Percentiles rank a stretch among this genome's conserved stretches.
Conservation (phyloP, 2,888 invertebrate species). For the Hypomecis atomaria region DNA sequence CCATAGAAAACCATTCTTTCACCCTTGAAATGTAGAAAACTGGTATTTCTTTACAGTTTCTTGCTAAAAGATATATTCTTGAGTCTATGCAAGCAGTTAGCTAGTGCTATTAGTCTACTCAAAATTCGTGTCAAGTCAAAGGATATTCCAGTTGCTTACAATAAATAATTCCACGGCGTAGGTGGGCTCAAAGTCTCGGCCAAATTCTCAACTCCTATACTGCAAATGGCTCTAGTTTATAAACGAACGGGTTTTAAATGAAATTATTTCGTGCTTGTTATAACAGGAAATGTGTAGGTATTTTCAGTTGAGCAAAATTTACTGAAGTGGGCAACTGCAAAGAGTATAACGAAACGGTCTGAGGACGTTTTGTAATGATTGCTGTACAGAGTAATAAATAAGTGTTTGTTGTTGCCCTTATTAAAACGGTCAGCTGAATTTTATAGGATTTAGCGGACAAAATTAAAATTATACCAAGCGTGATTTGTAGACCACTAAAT, state of each 20-base stretch:
- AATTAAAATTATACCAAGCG: too few species aligned
- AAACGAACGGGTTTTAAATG: conserved; percentile 29
- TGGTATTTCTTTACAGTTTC: too few species aligned
- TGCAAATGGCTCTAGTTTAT: conserved; percentile 33
- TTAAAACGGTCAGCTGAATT: too few species aligned
- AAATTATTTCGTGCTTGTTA: conserved; percentile 13
- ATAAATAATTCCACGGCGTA: not conserved
- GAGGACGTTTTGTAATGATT: not conserved
- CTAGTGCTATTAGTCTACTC: too few species aligned
- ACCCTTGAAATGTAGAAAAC: too few species aligned
- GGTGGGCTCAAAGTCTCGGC: not conserved
- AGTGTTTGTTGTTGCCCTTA: too few species aligned
- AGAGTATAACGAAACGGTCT: not conserved
- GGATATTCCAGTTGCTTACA: not conserved
- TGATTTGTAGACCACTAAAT: too few species aligned
- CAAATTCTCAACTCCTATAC: conserved; percentile 27
- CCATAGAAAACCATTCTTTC: too few species aligned
- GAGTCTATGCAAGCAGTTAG: too few species aligned
- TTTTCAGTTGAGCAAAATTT: conserved; percentile 4
- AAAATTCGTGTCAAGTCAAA: not conserved
- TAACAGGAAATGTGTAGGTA: conserved; percentile 1
- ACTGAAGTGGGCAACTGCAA: not conserved
- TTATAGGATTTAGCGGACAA: too few species aligned
- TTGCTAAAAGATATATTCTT: too few species aligned
- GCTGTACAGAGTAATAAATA: not conserved